Evolutionary conservation across 2,113 vertebrate species (phyloP).

Genomic region (Hemiprocne comata): DNA sequence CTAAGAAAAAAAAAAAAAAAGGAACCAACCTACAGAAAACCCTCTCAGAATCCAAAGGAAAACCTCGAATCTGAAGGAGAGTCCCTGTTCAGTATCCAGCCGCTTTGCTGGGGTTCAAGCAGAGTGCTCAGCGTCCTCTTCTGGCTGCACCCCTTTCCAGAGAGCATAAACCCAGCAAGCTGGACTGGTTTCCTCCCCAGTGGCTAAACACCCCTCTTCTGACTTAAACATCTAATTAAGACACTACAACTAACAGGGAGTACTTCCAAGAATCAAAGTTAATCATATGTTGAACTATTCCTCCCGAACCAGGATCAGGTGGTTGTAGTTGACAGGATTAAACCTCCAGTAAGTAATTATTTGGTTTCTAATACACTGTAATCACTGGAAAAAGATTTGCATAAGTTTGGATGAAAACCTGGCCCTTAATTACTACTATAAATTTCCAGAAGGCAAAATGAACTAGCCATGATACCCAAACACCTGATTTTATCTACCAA

Average conservation of each 20-base stretch:
- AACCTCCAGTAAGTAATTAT: not conserved
- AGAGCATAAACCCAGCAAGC: not conserved
- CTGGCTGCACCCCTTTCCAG: not conserved
- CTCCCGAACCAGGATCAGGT: not conserved
- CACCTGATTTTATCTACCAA: not conserved
- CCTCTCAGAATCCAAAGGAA: not conserved
- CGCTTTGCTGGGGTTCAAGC: not conserved
- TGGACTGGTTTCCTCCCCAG: not conserved
- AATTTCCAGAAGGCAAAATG: not conserved
- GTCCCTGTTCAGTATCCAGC: not conserved
- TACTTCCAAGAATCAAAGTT: not conserved
- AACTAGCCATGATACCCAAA: not conserved
- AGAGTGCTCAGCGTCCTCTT: not conserved
- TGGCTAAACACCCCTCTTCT: not conserved
- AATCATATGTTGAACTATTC: not conserved
- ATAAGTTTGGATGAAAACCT: not conserved
- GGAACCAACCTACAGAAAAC: not conserved
- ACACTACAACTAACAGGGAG: not conserved
- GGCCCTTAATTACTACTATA: not conserved
- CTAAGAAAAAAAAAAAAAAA: not conserved
- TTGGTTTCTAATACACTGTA: not conserved
- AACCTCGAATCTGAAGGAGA: not conserved
- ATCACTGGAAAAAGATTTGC: not conserved
- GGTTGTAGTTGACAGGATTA: not conserved
- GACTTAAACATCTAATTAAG: not conserved